Conservation (phyloP, 2,888 invertebrate genomes). For the Digitonthophagus gazella region DNA sequence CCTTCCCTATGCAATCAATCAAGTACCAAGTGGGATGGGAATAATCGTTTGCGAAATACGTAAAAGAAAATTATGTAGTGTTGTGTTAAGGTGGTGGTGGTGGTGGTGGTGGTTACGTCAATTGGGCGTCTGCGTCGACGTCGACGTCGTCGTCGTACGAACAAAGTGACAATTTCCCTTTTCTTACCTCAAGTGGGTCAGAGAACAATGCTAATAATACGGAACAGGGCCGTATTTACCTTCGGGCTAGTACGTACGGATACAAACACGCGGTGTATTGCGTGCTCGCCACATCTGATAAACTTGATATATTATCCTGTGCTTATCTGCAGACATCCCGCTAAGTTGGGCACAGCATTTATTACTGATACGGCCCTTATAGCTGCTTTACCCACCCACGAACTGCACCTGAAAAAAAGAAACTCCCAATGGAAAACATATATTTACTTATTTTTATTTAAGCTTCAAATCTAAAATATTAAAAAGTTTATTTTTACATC, state of each 20-base stretch:
- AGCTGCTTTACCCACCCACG: background rate
- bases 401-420: background rate
- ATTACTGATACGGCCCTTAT: slow-evolving; percentile 24
- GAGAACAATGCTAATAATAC: background rate
- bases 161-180: background rate
- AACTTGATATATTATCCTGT: slow-evolving; percentile 30
- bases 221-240: background rate
- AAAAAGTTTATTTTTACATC: no score
- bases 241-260: background rate
- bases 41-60: no score
- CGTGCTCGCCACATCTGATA: slow-evolving; percentile 29
- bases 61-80: no score
- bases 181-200: background rate
- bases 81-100: no score
- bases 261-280: background rate
- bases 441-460: no score
- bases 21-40: no score
- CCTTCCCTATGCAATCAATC: no score
- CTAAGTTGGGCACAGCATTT: slow-evolving; percentile 25
- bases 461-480: no score
- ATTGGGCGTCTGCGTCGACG: no score
- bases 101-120: no score
- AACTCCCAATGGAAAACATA: no score
- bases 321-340: slow-evolving; percentile 31
- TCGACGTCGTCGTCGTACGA: no score